These are phyloP conservation scores for Naja naja DNA, from an alignment of 2,113 vertebrate species.

Conservation along the genomic window DNA sequence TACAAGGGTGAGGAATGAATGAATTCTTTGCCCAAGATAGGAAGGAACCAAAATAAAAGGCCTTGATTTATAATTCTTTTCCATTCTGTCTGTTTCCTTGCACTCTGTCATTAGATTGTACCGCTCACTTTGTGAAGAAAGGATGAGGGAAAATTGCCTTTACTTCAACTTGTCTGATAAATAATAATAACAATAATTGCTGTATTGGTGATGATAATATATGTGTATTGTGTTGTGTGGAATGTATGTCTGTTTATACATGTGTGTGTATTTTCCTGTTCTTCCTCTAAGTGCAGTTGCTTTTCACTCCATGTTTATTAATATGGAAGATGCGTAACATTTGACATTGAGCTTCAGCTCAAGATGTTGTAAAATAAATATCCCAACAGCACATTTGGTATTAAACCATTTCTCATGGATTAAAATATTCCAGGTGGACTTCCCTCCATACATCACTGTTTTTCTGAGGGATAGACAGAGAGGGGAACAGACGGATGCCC, in stretches of 20 bases:
- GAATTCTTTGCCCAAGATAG: slow-evolving; percentile 34
- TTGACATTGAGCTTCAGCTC: slow-evolving; percentile 64
- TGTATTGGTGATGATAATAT: slow-evolving; percentile 58
- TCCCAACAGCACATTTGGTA: slow-evolving; percentile 49
- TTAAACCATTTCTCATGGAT: slow-evolving; percentile 70
- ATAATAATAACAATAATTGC: slow-evolving; percentile 56
- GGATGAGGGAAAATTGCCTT: slow-evolving; percentile 36
- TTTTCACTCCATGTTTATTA: slow-evolving; percentile 52
- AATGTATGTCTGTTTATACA: background rate
- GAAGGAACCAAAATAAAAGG: slow-evolving; percentile 61
- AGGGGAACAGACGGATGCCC: no score
- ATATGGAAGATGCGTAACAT: slow-evolving; percentile 46
- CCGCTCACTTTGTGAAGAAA: slow-evolving; percentile 47
- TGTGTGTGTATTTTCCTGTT: background rate
- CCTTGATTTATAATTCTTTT: slow-evolving; percentile 66
- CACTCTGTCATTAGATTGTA: slow-evolving; percentile 38
- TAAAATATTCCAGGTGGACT: slow-evolving; percentile 52
- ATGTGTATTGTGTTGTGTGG: background rate
- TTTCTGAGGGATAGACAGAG: background rate
- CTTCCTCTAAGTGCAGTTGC: background rate
- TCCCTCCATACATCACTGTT: slow-evolving; percentile 18
- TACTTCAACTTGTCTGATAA: slow-evolving; percentile 51
- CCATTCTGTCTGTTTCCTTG: slow-evolving; percentile 51
- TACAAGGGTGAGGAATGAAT: slow-evolving; percentile 35
- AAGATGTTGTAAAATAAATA: slow-evolving; percentile 65